Percentiles rank a stretch among this genome's conserved stretches.
Conservation (phyloP, 1,140 invertebrate species). For the Drosophila gunungcola region DNA sequence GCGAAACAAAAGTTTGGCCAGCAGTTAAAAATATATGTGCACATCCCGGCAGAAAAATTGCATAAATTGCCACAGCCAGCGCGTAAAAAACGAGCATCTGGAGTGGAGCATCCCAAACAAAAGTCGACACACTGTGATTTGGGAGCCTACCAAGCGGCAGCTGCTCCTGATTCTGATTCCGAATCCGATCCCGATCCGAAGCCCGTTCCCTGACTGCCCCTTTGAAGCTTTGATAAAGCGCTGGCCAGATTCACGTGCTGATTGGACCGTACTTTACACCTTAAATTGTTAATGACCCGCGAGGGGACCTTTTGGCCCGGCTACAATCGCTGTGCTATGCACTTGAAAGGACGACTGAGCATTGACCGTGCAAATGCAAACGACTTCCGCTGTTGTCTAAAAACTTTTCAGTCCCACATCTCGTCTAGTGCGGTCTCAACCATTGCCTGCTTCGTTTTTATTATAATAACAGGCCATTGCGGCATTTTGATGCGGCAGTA, state of each 20-base stretch:
- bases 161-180: constrained; percentile 12
- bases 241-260: neutral
- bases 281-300: constrained; percentile 44
- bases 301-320: neutral
- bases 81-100: constrained; percentile 22
- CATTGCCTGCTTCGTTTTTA: constrained; percentile 62
- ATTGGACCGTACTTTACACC: constrained; percentile 32
- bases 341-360: constrained; percentile 57
- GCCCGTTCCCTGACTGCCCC: constrained; percentile 9
- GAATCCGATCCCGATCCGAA: constrained; percentile 1
- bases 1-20: constrained; percentile 68
- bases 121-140: constrained; percentile 67
- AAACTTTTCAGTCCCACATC: constrained; percentile 14
- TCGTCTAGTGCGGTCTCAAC: constrained; percentile 30
- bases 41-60: constrained; percentile 48
- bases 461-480: constrained; percentile 78
- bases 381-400: constrained; percentile 19
- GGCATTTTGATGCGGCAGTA: constrained; percentile 73
- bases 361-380: constrained; percentile 62
- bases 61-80: constrained; percentile 58
- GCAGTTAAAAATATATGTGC: constrained; percentile 43
- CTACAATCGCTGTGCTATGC: constrained; percentile 6
- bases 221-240: constrained; percentile 53
- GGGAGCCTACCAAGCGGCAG: constrained; percentile 13
- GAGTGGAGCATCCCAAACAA: constrained; percentile 35